Evolutionary conservation across 2,797 vertebrate genomes (phyloP), one percentile per base, ranked within the genome.

Genomic region (Potorous gilbertii): DNA sequence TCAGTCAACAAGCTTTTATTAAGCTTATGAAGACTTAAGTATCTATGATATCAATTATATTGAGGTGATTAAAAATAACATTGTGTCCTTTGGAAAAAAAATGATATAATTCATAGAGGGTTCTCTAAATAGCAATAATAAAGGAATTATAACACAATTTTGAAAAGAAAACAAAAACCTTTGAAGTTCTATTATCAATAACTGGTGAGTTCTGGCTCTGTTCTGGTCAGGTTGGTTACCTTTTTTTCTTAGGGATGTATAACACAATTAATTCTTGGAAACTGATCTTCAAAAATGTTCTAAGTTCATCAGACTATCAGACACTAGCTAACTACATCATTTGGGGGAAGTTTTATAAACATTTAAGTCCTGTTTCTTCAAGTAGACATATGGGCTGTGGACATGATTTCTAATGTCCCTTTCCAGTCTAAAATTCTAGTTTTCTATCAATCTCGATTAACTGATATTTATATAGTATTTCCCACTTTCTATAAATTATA

Each of bases 31-130:
- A 28, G 5, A 29, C 57, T 1, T 59, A 59, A 59, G 28, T 59
- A 59, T 59, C 56, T 57, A 57, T 57, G 57, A 29, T 57, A 57
- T 96, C 40, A 96, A n/a, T 50, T 92, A 9, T 81, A 95, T 87
- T 54, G 31, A 50, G 93, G 1, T 95, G 92, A 91, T 92, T 95
- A 94, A 96, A 24, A 81, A 0, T 93, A 92, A 95, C 21, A 95
- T 52, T 11, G 29, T 59, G 93, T 92, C 34, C 3, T 95, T 91
- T 95, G 50, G 96, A 97, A 96, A 56, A 94, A 90, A 96, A 95
- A 96, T 90, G 54, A 0, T n/a, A 56, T 91, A 59, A 10, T 62
- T 40, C 4, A 4, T 93, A 94, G 55, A 81, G 13, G 91, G 4
- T 90, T 92, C 50, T 56, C 29, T 54, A 94, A 96, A 96, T 11